Conservation (phyloP, 2,113 vertebrate genomes). For the Urocitellus parryii region DNA sequence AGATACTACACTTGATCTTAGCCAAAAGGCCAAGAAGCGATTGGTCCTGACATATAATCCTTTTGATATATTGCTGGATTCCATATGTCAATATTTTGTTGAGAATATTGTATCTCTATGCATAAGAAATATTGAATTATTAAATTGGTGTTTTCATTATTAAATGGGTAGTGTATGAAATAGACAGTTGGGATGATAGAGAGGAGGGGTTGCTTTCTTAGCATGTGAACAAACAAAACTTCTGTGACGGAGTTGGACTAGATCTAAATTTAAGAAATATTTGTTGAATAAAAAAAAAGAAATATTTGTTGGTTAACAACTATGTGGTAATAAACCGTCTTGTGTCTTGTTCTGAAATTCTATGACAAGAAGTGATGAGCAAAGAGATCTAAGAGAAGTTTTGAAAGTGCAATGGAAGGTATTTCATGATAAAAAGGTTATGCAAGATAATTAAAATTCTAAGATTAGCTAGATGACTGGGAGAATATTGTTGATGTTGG, state of each 20-base stretch:
- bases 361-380: background rate
- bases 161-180: background rate
- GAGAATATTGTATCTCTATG: background rate
- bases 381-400: background rate
- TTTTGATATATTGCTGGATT: background rate
- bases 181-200: background rate
- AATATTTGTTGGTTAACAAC: conserved; percentile 3
- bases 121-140: background rate
- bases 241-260: background rate
- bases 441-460: background rate
- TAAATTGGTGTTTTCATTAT: conserved; percentile 10
- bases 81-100: background rate
- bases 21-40: background rate
- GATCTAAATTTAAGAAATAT: background rate
- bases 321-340: background rate
- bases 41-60: background rate
- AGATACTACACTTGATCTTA: too few relatives aligned
- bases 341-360: background rate
- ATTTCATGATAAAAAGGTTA: background rate
- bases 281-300: background rate
- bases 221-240: background rate
- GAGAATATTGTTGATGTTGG: background rate
- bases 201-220: background rate
- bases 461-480: background rate
- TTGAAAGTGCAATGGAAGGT: background rate